A percentile compares a stretch with the other conserved stretches of the same genome.
Conservation (phyloP, 2,888 invertebrate species). For the Drosophila percnosoma region DNA sequence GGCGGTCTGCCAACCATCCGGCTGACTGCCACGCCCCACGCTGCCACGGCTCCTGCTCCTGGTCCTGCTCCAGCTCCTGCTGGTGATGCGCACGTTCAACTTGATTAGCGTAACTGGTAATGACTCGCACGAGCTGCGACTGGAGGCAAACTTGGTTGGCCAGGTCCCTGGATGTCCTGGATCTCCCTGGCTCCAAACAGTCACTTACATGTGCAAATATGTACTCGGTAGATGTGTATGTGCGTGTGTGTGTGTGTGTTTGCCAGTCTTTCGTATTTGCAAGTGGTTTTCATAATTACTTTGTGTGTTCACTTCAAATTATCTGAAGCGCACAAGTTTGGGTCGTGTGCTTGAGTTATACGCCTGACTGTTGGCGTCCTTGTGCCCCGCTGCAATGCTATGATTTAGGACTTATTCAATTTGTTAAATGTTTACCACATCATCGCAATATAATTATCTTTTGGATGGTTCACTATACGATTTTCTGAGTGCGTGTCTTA, state of each 20-base stretch:
- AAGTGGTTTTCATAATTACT: conserved; percentile 80
- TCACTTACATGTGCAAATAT: conserved; percentile 68
- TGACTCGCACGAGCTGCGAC: conserved; percentile 73
- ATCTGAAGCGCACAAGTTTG: conserved; percentile 54
- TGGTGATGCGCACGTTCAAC: conserved; percentile 70
- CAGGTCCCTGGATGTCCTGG: conserved; percentile 19
- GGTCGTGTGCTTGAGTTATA: conserved; percentile 28
- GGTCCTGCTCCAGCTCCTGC: conserved; percentile 5
- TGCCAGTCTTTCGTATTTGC: conserved; percentile 60
- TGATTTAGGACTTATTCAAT: conserved; percentile 60
- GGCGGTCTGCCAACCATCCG: conserved; percentile 59
- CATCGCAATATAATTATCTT: conserved; percentile 50
- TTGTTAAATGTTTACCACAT: conserved; percentile 57
- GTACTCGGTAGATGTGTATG: conserved; percentile 8
- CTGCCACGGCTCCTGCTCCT: background rate
- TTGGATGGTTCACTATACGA: conserved; percentile 3
- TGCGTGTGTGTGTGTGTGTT: conserved; percentile 8
- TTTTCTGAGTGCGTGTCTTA: background rate
- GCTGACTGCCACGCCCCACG: conserved; percentile 37
- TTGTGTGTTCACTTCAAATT: conserved; percentile 71
- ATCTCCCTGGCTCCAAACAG: conserved; percentile 47
- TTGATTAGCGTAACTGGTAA: conserved; percentile 81
- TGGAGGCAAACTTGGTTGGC: conserved; percentile 55
- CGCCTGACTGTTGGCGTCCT: background rate
- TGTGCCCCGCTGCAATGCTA: conserved; percentile 11